phyloP scores from a whole-genome alignment of 2,113 vertebrate genomes.

The Arenaria interpres region DNA sequence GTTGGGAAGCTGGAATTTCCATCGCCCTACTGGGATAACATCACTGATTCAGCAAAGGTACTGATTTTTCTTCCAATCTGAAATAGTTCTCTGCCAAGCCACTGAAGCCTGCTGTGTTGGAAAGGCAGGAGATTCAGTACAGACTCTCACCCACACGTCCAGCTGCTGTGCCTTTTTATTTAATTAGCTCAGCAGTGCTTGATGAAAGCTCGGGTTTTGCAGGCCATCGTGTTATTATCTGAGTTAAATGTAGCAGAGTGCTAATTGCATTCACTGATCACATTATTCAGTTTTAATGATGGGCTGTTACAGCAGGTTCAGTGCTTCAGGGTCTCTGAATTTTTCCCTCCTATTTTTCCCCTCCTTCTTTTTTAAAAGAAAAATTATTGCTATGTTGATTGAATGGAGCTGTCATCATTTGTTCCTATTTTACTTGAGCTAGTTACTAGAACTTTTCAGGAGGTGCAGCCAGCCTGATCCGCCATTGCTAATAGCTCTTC shows the following conservation, averaged over 20 bases:
- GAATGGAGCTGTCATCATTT: background rate
- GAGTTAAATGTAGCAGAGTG: background rate
- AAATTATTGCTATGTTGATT: background rate
- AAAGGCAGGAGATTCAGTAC: background rate
- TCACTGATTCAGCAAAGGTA: conserved; percentile 94
- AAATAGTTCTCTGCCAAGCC: background rate
- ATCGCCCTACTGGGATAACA: conserved; percentile 97
- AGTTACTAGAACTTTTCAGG: background rate
- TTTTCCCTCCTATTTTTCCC: background rate
- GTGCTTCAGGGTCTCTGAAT: background rate
- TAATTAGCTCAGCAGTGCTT: background rate
- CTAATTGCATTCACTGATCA: background rate
- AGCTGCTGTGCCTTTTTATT: background rate
- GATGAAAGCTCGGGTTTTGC: background rate
- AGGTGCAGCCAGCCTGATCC: background rate
- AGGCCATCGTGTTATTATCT: background rate
- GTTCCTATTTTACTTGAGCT: background rate
- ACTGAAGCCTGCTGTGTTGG: background rate
- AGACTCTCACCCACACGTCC: background rate
- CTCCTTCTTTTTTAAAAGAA: background rate
- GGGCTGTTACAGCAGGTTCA: background rate
- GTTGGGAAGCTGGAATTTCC: conserved; percentile 91
- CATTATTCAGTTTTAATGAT: background rate
- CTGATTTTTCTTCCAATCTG: background rate
- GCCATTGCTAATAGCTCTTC: background rate